phyloP scores from a whole-genome alignment of 2,113 vertebrate genomes.

The Dicaeum eximium region DNA sequence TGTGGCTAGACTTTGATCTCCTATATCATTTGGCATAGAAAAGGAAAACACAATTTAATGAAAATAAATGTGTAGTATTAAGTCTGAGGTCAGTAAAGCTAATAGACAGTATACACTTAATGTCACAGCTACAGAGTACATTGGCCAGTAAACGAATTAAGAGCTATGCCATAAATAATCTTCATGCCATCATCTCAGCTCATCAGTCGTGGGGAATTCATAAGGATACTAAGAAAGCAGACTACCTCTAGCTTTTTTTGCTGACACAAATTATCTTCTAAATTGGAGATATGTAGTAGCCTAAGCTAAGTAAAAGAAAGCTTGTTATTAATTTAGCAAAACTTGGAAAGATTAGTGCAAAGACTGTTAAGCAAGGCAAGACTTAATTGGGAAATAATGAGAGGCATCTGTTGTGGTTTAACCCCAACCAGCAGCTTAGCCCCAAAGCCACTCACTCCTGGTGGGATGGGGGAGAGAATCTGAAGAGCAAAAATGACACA shows the following conservation, averaged over 20 bases:
- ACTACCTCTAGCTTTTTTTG: neutral
- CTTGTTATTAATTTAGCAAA: neutral
- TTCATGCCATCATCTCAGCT: neutral
- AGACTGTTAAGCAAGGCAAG: neutral
- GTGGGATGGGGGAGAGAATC: neutral
- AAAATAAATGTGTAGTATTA: constrained; percentile 37
- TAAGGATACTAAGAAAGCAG: neutral
- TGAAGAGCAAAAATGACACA: neutral
- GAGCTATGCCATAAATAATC: neutral
- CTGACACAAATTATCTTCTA: neutral
- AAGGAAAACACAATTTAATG: constrained; percentile 22
- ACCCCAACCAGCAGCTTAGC: neutral
- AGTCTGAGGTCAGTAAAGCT: constrained; percentile 20
- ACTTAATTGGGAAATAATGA: neutral
- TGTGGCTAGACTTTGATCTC: neutral
- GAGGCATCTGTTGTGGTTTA: neutral
- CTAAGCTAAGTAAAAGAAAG: neutral
- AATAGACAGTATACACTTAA: neutral
- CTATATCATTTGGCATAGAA: neutral
- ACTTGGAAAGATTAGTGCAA: neutral
- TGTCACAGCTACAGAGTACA: neutral
- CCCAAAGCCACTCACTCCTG: neutral
- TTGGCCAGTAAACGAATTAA: neutral
- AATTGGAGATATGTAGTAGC: neutral
- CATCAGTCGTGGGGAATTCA: neutral